phyloP scores from a whole-genome alignment of 2,888 invertebrate genomes.

The Nycteola revayana region DNA sequence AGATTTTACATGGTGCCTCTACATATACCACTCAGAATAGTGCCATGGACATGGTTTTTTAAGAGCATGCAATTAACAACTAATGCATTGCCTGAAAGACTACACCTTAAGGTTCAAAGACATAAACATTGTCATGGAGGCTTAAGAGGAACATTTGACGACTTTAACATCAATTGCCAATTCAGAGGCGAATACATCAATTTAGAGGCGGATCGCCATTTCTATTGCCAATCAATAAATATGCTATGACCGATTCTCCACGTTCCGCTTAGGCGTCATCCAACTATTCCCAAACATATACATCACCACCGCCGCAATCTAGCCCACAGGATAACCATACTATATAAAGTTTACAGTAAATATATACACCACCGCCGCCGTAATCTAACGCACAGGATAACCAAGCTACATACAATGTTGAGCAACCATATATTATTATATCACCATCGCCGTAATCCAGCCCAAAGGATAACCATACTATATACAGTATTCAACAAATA shows the following conservation, averaged over 20 bases:
- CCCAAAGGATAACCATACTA: background rate
- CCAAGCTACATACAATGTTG: background rate
- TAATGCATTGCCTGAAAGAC: conserved; percentile 6
- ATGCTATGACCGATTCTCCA: conserved; percentile 2
- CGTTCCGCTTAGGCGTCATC: conserved; percentile 2
- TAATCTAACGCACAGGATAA: no score
- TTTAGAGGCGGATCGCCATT: conserved; percentile 2
- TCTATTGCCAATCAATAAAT: conserved; percentile 1
- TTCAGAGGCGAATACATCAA: background rate
- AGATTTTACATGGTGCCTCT: background rate
- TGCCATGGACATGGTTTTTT: conserved; percentile 2
- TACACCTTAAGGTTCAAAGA: conserved; percentile 3
- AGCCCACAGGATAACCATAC: background rate
- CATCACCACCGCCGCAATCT: background rate
- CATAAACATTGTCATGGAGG: conserved; percentile 13
- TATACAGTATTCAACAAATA: no score
- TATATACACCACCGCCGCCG: no score
- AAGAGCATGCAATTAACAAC: background rate
- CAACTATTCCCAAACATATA: background rate
- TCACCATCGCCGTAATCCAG: background rate
- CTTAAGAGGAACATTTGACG: conserved; percentile 2
- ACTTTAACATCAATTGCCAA: background rate
- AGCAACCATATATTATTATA: background rate
- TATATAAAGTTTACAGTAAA: no score
- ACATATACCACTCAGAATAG: background rate